phyloP scores from a whole-genome alignment of 2,888 invertebrate genomes.

The Zele albiditarsus region DNA sequence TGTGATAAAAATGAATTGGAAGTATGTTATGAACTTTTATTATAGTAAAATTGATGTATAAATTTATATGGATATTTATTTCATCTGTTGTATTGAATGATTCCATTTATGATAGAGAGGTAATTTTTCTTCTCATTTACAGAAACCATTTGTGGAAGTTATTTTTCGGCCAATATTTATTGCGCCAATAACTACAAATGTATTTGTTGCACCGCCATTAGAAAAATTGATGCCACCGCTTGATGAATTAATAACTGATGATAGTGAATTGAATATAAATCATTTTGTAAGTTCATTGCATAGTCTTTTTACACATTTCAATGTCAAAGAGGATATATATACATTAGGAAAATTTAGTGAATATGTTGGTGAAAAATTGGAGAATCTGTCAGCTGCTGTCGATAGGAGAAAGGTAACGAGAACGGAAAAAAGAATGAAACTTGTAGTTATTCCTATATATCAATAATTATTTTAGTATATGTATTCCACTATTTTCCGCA shows the following conservation, averaged over 20 bases:
- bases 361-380: slow-evolving; percentile 71
- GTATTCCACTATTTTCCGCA: slow-evolving; percentile 65
- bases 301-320: slow-evolving; percentile 74
- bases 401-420: slow-evolving; percentile 75
- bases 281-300: slow-evolving; percentile 64
- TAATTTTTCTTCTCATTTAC: slow-evolving; percentile 66
- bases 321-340: slow-evolving; percentile 79
- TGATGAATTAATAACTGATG: slow-evolving; percentile 63
- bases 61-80: slow-evolving; percentile 22
- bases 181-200: slow-evolving; percentile 75
- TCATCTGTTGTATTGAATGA: no score
- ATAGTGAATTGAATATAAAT: slow-evolving; percentile 56
- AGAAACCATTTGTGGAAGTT: slow-evolving; percentile 78
- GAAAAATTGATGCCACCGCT: slow-evolving; percentile 76
- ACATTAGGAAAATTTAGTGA: slow-evolving; percentile 79
- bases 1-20: slow-evolving; percentile 50
- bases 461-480: not conserved
- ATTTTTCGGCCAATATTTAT: slow-evolving; percentile 78
- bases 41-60: not conserved
- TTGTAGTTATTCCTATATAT: not conserved
- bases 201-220: slow-evolving; percentile 80
- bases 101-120: no score
- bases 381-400: slow-evolving; percentile 58
- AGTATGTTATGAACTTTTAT: slow-evolving; percentile 49
- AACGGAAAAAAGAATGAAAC: slow-evolving; percentile 69